Base-by-base conservation (phyloP, 2,797 vertebrate species). In the Enteromius thamalakanensis region DNA sequence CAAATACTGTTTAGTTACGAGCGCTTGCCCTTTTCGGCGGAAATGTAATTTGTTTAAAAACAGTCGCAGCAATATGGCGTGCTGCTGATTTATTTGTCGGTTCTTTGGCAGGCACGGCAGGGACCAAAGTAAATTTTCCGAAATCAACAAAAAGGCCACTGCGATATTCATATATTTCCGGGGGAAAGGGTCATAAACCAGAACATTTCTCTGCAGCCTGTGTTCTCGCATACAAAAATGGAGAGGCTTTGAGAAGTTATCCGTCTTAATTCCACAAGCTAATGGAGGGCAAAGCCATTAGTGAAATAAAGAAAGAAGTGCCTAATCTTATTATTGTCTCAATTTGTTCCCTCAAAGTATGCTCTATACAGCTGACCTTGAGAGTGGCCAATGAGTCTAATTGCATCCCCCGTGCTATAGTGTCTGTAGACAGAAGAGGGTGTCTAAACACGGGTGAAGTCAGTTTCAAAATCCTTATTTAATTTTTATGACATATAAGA, bases 221-320 rank as follows among this genome's bases (percentile, higher is more conserved):
- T 15, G 17, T 58, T 80, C 42, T 68, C 53, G 7, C 23, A 64
- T 76, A 72, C 49, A 81, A 64, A 60, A 34, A 29, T 5, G 8
- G 34, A 70, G 23, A 70, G 9, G 74, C 88, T 89, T 84, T 82
- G 71, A 84, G 88, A 90, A 90, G 91, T 92, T 91, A 93, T 94
- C 90, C 85, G 90, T 93, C 92, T 93, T 92, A 90, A 92, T 94
- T 91, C 87, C 76, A 62, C 64, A 80, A 90, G 91, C 90, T 94
- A 92, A 93, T 92, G 90, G 91, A 92, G 92, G 91, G 87, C 88
- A 94, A 91, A 93, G 87, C 82, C 85, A 94, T 93, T 91, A 92
- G 86, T 87, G 86, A 91, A 90, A 86, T 91, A 90, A 90, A 91
- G 87, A 89, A 90, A 88, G 86, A 78, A 86, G 81, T 91, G 91